phyloP scores from a whole-genome alignment of 2,888 invertebrate genomes.

The Trissonchulus sp. region DNA sequence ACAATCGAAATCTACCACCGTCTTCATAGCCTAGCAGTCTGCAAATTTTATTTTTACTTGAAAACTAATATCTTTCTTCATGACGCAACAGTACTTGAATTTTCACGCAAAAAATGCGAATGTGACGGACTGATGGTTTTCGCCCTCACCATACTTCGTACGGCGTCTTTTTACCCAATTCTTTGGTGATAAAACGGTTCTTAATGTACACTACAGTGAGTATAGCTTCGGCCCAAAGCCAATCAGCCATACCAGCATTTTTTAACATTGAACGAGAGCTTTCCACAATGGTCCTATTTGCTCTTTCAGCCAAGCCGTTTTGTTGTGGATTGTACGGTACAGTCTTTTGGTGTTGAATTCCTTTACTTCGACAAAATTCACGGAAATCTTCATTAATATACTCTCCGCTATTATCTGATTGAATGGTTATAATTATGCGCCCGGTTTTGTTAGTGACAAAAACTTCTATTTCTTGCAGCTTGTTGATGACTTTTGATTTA shows the following conservation, averaged over 20 bases:
- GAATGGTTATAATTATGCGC: constrained; percentile 28
- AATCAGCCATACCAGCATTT: constrained; percentile 31
- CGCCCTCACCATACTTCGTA: constrained; percentile 35
- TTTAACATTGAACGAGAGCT: constrained; percentile 35
- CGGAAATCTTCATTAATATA: constrained; percentile 32
- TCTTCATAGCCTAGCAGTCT: constrained; percentile 36
- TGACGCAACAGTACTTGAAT: constrained; percentile 32
- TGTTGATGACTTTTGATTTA: too few species aligned
- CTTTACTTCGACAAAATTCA: constrained; percentile 31
- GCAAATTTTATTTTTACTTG: constrained; percentile 28
- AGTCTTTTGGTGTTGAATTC: constrained; percentile 36
- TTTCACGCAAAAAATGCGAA: constrained; percentile 36
- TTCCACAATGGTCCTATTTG: constrained; percentile 40
- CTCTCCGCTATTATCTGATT: constrained; percentile 24
- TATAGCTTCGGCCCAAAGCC: constrained; percentile 38
- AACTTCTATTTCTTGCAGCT: too few species aligned
- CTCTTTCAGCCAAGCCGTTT: constrained; percentile 30
- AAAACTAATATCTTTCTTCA: constrained; percentile 28
- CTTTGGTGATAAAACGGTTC: constrained; percentile 35
- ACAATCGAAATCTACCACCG: constrained; percentile 32
- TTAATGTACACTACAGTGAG: not conserved
- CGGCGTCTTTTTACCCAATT: constrained; percentile 33
- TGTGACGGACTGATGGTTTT: constrained; percentile 32
- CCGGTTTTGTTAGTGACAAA: constrained; percentile 11
- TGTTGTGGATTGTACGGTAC: constrained; percentile 35